Percentiles rank a stretch among this genome's conserved stretches.
Evolutionary conservation across 23 tunicate genomes (phyloP).

Genomic region (Corella eumyota): DNA sequence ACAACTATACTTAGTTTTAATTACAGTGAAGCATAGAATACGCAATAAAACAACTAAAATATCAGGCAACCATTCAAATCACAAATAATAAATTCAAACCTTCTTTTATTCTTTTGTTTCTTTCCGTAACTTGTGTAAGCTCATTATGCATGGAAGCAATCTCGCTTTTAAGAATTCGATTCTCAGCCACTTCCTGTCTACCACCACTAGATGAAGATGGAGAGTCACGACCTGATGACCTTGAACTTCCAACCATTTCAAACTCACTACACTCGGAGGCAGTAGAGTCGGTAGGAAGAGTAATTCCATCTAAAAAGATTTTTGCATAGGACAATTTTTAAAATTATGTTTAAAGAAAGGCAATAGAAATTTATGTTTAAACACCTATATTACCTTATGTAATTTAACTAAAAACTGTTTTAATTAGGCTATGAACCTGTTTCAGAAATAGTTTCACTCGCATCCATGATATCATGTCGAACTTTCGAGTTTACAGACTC

Average conservation of each 20-base stretch:
- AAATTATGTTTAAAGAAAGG: too few relatives aligned
- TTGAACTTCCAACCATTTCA: slow-evolving; percentile 76
- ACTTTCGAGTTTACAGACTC: slow-evolving; percentile 52
- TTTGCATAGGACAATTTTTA: too few relatives aligned
- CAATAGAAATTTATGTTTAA: background rate
- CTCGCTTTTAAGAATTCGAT: slow-evolving; percentile 48
- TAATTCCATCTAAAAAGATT: slow-evolving; percentile 34
- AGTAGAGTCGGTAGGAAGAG: slow-evolving; percentile 63
- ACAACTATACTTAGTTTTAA: background rate
- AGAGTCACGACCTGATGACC: slow-evolving; percentile 54
- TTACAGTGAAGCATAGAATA: background rate
- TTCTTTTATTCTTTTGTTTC: slow-evolving; percentile 41
- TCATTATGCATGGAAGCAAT: slow-evolving; percentile 70
- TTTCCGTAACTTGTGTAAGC: slow-evolving; percentile 37
- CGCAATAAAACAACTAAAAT: background rate
- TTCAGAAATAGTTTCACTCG: slow-evolving; percentile 49
- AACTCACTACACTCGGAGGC: slow-evolving; percentile 92
- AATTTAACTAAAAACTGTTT: too few relatives aligned
- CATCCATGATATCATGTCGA: slow-evolving; percentile 44
- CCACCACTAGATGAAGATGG: slow-evolving; percentile 22
- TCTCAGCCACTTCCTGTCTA: slow-evolving; percentile 23
- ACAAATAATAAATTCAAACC: slow-evolving; percentile 12
- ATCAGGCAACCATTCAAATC: background rate
- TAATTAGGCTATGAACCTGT: too few relatives aligned
- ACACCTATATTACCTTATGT: background rate